A percentile compares a stretch with the other conserved stretches of the same genome.
These are phyloP conservation scores for Cygnus olor DNA, from an alignment of 2,797 vertebrate genomes.

Conservation along the genomic window DNA sequence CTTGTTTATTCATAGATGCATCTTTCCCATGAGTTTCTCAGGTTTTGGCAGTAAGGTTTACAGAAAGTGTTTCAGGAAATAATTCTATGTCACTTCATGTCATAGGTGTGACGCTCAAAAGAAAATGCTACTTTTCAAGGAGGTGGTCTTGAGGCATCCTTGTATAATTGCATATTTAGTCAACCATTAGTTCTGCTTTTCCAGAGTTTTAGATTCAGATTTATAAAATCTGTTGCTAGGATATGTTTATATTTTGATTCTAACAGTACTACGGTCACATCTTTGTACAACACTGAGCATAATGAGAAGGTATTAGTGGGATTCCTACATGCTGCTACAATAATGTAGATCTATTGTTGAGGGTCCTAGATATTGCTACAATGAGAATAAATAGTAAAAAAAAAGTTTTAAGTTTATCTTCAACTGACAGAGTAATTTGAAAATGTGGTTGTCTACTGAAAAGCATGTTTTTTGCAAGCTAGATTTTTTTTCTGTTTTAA, in stretches of 20 bases:
- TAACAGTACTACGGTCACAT: background rate
- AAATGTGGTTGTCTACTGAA: constrained; percentile 19
- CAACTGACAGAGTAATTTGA: constrained; percentile 11
- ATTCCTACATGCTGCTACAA: background rate
- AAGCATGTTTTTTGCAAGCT: constrained; percentile 39
- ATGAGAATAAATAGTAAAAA: constrained; percentile 18
- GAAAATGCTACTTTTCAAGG: background rate
- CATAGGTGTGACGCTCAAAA: background rate
- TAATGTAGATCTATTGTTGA: background rate
- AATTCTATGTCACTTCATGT: background rate
- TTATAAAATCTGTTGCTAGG: background rate
- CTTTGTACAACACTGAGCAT: background rate
- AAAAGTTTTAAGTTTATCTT: background rate
- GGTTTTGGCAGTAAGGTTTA: background rate
- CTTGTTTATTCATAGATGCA: background rate
- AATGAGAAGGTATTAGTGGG: constrained; percentile 16
- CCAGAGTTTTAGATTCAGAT: background rate
- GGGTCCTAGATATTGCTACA: constrained; percentile 4
- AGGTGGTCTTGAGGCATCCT: background rate
- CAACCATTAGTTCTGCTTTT: background rate
- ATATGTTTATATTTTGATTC: background rate
- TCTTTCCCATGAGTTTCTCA: background rate
- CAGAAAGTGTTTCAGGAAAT: background rate
- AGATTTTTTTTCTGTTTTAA: constrained; percentile 50
- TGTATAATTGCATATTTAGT: background rate